A percentile compares a stretch with the other conserved stretches of the same genome.
These are phyloP conservation scores for Pontoporia blainvillei DNA, from an alignment of 2,113 vertebrate species.

Conservation along the genomic window DNA sequence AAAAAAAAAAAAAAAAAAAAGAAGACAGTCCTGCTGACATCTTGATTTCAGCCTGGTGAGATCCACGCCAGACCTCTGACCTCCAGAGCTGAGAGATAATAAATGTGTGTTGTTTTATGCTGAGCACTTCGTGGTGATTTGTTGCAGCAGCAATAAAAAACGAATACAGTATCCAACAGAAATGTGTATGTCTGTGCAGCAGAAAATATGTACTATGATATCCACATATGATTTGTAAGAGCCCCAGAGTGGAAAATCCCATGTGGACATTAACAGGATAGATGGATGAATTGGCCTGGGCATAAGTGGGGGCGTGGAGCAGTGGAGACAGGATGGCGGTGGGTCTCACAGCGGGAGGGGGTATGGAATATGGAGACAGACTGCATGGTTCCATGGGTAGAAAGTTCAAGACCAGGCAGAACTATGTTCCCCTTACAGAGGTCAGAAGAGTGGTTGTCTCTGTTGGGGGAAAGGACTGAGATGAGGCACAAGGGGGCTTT, in stretches of 20 bases:
- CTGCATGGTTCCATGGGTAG: neutral
- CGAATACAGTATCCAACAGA: neutral
- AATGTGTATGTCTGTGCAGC: neutral
- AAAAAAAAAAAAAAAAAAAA: neutral
- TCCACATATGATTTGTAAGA: neutral
- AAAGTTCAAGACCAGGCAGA: neutral
- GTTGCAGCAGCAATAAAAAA: neutral
- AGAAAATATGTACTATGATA: too few species aligned
- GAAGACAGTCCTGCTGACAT: neutral
- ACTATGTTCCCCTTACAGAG: neutral
- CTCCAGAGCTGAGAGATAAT: neutral
- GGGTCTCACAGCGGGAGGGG: neutral
- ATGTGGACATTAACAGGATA: neutral
- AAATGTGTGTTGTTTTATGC: neutral
- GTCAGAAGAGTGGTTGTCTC: neutral
- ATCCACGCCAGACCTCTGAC: neutral
- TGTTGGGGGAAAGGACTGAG: neutral
- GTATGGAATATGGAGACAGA: neutral
- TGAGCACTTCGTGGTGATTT: neutral
- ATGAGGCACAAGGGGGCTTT: neutral
- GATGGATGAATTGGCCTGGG: neutral
- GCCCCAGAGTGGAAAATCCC: neutral
- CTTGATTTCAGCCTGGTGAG: neutral
- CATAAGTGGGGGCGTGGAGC: rapidly evolving
- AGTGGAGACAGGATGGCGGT: neutral